A percentile compares a stretch with the other conserved stretches of the same genome.
Conservation (phyloP, 2,797 vertebrate species). For the Characodon lateralis region DNA sequence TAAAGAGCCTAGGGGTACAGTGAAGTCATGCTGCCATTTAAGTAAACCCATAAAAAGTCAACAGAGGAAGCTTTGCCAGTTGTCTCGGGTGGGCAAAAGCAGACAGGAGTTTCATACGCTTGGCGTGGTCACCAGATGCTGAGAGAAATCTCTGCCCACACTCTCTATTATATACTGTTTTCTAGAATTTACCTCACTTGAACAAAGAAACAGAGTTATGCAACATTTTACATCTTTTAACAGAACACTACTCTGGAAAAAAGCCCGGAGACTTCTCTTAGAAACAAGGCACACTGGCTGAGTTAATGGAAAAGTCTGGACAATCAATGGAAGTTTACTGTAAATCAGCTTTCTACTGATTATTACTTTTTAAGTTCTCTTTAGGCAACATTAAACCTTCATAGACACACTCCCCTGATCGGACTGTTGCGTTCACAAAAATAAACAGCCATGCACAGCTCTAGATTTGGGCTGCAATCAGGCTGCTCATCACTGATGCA, state of each 20-base stretch:
- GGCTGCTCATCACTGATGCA: constrained; percentile 29
- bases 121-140: constrained; percentile 40
- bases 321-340: constrained; percentile 15
- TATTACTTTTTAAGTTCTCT: background rate
- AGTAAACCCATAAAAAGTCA: constrained; percentile 31
- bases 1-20: background rate
- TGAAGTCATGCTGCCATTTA: constrained; percentile 7
- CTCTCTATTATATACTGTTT: constrained; percentile 25
- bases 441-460: constrained; percentile 4
- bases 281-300: constrained; percentile 63
- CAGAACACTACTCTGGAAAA: constrained; percentile 59
- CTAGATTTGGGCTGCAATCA: background rate
- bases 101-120: constrained; percentile 14
- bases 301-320: constrained; percentile 55
- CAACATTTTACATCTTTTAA: constrained; percentile 64
- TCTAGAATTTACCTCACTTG: constrained; percentile 63
- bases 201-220: constrained; percentile 52
- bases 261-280: constrained; percentile 50
- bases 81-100: constrained; percentile 41
- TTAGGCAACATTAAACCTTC: background rate
- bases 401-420: constrained; percentile 26
- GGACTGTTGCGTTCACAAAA: constrained; percentile 12
- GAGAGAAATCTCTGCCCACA: constrained; percentile 40
- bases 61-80: constrained; percentile 19
- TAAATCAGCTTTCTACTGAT: constrained; percentile 21